Conservation (phyloP, 2,113 vertebrate genomes). For the Sylvia atricapilla region DNA sequence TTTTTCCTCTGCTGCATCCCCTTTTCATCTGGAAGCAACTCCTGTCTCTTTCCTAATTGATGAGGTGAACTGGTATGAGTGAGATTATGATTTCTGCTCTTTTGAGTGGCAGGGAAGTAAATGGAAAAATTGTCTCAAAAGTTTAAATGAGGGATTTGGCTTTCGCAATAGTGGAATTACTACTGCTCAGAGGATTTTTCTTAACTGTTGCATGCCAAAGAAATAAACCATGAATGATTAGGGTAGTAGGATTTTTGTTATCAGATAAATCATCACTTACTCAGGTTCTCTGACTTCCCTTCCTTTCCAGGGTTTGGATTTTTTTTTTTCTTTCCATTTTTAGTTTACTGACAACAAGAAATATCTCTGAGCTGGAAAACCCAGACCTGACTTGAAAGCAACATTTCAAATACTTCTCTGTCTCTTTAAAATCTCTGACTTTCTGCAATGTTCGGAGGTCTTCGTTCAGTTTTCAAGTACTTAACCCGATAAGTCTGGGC, state of each 20-base stretch:
- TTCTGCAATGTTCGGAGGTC: background rate
- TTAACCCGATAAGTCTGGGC: background rate
- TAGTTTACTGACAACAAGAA: slow-evolving; percentile 36
- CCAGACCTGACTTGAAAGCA: background rate
- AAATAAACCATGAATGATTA: slow-evolving; percentile 36
- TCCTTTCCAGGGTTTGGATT: background rate
- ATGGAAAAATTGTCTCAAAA: slow-evolving; percentile 49
- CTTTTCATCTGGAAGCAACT: slow-evolving; percentile 41
- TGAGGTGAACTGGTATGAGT: slow-evolving; percentile 38
- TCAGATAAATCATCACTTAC: slow-evolving; percentile 33
- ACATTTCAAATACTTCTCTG: background rate
- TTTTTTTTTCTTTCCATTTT: background rate
- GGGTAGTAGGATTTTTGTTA: background rate
- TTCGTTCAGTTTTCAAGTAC: background rate
- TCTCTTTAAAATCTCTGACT: background rate
- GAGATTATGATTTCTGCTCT: slow-evolving; percentile 38
- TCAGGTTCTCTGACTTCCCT: background rate
- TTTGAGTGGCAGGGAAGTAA: slow-evolving; percentile 48
- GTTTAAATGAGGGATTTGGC: slow-evolving; percentile 41
- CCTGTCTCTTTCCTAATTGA: slow-evolving; percentile 34
- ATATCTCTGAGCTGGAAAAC: background rate
- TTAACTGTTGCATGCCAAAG: background rate
- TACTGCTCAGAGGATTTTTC: background rate
- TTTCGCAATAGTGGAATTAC: background rate
- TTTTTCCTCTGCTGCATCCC: slow-evolving; percentile 30